phyloP scores from a whole-genome alignment of 2,113 vertebrate genomes.

The Ivindomyrus marchei region DNA sequence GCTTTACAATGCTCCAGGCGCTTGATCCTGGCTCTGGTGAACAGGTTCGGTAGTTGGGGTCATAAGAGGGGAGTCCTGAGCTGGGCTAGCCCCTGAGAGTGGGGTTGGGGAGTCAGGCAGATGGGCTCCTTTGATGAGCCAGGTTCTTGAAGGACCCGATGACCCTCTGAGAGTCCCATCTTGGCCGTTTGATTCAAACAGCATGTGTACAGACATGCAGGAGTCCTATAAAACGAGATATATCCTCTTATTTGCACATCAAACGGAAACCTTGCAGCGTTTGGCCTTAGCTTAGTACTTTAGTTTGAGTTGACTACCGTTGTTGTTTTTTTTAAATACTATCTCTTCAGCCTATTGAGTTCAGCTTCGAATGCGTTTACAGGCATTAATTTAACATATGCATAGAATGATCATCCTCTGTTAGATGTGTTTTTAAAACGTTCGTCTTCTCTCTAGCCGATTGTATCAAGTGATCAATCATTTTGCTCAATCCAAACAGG shows the following conservation, averaged over 20 bases:
- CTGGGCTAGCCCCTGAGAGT: not conserved
- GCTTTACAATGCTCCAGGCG: constrained; percentile 17
- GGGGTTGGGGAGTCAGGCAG: not conserved
- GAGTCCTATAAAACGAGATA: not conserved
- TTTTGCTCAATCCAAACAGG: not conserved
- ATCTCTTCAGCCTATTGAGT: not conserved
- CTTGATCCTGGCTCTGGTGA: not conserved
- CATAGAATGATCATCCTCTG: not conserved
- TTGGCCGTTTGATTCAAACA: not conserved
- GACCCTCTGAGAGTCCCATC: not conserved
- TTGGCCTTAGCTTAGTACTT: constrained; percentile 27
- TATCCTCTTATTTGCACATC: constrained; percentile 12
- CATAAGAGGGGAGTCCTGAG: not conserved
- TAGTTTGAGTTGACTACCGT: not conserved
- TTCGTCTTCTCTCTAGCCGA: not conserved
- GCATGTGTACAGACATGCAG: not conserved
- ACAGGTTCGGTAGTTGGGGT: not conserved
- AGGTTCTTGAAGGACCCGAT: not conserved
- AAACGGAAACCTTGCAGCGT: constrained; percentile 8
- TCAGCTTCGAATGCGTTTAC: not conserved
- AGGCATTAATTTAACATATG: not conserved
- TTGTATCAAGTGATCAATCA: not conserved
- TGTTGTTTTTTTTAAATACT: not conserved
- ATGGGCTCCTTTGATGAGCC: not conserved
- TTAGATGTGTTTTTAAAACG: not conserved